Evolutionary conservation across 2,797 vertebrate species (phyloP), one percentile per base, ranked within the genome.

Genomic region (Myiothlypis coronata): DNA sequence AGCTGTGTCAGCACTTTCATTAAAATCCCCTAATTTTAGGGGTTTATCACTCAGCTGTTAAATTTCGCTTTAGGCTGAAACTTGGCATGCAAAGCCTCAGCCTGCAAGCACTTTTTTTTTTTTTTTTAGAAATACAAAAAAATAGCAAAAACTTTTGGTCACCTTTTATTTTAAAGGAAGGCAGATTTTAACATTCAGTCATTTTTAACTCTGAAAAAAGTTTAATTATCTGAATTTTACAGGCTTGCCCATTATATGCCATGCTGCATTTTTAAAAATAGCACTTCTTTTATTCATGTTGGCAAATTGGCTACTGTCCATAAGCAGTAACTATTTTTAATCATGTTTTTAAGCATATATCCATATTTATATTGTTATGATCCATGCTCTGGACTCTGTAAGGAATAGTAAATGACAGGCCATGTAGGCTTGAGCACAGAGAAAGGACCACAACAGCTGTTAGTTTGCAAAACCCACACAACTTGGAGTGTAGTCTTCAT

Each of bases 21-120:
- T 71, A 84, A 53, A 94, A 90, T 52, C n/a, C 44, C 80, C 93
- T 97, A 96, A 97, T 97, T 90, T 97, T 97, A 97, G 96, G 93
- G 74, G 57, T 70, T 95, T 94, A 70, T 94, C 89, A 91, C 85
- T 95, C 76, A 91, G 81, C 82, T 88, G 93, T 89, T 96, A 93
- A 91, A 95, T 89, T 94, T 96, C 0, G 76, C 97, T 96, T 93
- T 95, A 97, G 97, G 97, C 90, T 87, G 89, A 95, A 97, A 83
- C 27, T 47, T 89, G 96, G 93, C 77, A 84, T 89, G 55, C 47
- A 96, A 91, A 88, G 35, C 41, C 65, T 90, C 80, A 94, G 83
- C 69, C 92, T 90, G 71, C 52, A 85, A 94, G 88, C 44, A 56
- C 9, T 5, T 78, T 39, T 52, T 71, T 61, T 53, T 53, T 74